Evolutionary conservation across 2,888 invertebrate genomes (phyloP).

Genomic region (Acanthopleura granulata): DNA sequence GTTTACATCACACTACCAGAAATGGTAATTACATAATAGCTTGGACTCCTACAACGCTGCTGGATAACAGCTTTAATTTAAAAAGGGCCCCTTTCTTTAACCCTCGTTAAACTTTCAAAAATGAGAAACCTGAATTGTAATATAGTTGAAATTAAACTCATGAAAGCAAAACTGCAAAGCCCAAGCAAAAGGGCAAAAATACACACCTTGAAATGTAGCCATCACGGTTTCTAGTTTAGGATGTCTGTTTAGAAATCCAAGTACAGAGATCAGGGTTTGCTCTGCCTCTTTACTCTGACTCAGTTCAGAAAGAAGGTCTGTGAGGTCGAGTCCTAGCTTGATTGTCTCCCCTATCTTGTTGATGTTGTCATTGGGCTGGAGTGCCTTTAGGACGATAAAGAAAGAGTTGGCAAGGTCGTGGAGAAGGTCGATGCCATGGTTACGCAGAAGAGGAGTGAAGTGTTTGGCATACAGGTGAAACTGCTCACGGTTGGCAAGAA

Average conservation of each 20-base stretch:
- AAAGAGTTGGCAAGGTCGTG: constrained; percentile 50
- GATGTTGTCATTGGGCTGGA: constrained; percentile 43
- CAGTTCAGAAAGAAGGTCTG: constrained; percentile 53
- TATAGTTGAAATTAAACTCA: no score
- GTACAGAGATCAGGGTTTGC: constrained; percentile 42
- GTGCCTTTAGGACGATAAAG: constrained; percentile 33
- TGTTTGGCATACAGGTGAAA: constrained; percentile 60
- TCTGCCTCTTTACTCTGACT: constrained; percentile 51
- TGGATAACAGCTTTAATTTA: no score
- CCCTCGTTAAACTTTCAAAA: no score
- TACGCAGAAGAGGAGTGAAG: constrained; percentile 42
- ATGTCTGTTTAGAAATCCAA: constrained; percentile 49
- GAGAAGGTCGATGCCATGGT: constrained; percentile 43
- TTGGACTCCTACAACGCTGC: no score
- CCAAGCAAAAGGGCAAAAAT: no score
- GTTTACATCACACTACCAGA: no score
- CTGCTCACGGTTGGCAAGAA: constrained; percentile 47
- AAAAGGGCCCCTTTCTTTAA: no score
- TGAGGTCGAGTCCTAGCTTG: constrained; percentile 48
- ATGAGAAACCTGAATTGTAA: no score
- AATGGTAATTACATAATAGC: no score
- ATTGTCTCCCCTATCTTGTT: constrained; percentile 43
- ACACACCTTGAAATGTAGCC: constrained; percentile 44
- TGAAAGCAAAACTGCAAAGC: no score
- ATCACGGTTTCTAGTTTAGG: constrained; percentile 55